Evolutionary conservation across 1,140 invertebrate species (phyloP), one percentile per base, ranked within the genome.

Genomic region (Pantala flavescens): DNA sequence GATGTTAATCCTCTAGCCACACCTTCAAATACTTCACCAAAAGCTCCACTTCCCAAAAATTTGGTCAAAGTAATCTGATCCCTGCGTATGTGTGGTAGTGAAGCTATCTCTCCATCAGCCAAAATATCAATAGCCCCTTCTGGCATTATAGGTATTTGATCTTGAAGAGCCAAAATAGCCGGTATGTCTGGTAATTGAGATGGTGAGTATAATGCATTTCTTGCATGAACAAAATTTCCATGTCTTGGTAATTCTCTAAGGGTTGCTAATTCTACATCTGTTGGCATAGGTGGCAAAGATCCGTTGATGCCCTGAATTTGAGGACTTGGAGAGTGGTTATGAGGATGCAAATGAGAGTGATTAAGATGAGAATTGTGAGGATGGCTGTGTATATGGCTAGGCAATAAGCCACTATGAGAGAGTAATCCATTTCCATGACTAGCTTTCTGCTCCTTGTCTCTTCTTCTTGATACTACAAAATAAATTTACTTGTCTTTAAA

Each of bases 1-100:
- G 49, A 63, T 63, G 12, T 19, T 24, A 93, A 82, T 76, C 88
- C 86, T 77, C 88, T 88, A 0, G 92, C 89, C 63, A 90, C 87
- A 0, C 96, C 97, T 85, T 97, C 94, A 81, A 93, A 97, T 0
- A 98, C 97, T 84, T 98, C 95, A 3, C 96, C 97, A 81, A 98
- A 98, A n/a, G 95, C 95, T 0, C 97, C 97, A 76, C 93, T 95
- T 0, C 96, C 97, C 55, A 98, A 83, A 80, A 96, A 95, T 81
- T 95, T 94, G 0, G 89, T 91, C 0, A 96, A 81, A 0, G 89
- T 92, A 63, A 98, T 91, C 79, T 91, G 89, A 70, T 91, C 90
- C 73, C 91, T 86, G 36, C 88, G 86, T 72, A 98, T 92, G 80
- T 94, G 93, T 0, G 94, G 93, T n/a, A 97, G 82, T 24, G 89